Percentiles rank a stretch among this genome's conserved stretches.
phyloP scores from a whole-genome alignment of 2,888 invertebrate genomes.

The Hermaeophaga mercurialis region DNA sequence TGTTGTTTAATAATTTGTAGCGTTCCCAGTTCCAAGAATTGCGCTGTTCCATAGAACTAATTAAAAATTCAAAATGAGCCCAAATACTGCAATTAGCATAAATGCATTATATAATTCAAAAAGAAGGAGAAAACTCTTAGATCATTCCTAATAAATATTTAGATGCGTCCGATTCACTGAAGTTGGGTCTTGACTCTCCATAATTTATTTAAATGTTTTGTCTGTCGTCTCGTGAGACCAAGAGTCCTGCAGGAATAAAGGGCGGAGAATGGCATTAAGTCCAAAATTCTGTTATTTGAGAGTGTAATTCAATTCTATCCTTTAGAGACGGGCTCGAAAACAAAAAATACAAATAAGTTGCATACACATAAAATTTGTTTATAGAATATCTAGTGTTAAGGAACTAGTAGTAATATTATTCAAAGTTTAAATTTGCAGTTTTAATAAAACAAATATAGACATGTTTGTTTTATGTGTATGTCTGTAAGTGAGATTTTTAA shows the following conservation, averaged over 20 bases:
- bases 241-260: neutral
- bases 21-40: no score
- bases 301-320: conserved; percentile 12
- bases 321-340: neutral
- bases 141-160: conserved; percentile 10
- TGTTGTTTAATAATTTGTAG: no score
- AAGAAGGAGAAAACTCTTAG: neutral
- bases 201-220: conserved; percentile 21
- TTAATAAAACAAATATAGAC: no score
- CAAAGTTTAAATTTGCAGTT: no score
- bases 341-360: conserved; percentile 4
- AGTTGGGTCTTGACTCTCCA: conserved; percentile 23
- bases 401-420: no score
- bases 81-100: no score
- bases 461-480: no score
- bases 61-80: no score
- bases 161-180: conserved; percentile 3
- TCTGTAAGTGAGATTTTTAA: no score
- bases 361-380: neutral
- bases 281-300: conserved; percentile 4
- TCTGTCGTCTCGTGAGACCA: conserved; percentile 4
- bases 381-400: no score
- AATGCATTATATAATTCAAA: no score
- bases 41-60: no score
- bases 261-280: conserved; percentile 2